Evolutionary conservation across 1,140 invertebrate genomes (phyloP).

Genomic region (Dendroctonus ponderosae): DNA sequence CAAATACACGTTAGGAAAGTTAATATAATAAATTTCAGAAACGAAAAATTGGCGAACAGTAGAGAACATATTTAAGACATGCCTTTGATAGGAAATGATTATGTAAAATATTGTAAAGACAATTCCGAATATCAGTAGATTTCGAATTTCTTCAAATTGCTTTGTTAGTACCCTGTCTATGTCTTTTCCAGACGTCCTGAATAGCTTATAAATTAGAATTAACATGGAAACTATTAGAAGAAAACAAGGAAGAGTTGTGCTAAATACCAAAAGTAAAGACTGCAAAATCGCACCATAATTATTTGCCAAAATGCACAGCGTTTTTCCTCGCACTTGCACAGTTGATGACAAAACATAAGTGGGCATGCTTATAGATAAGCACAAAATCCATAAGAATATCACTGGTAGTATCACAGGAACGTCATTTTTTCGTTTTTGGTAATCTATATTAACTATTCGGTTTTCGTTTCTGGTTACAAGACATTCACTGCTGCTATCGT

Average conservation of each 20-base stretch:
- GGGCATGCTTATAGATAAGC: slow-evolving; percentile 57
- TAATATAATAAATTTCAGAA: slow-evolving; percentile 39
- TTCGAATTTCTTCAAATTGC: slow-evolving; percentile 40
- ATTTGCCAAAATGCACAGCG: slow-evolving; percentile 43
- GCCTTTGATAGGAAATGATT: slow-evolving; percentile 43
- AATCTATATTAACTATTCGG: slow-evolving; percentile 54
- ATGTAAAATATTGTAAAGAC: slow-evolving; percentile 39
- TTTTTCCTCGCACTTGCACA: slow-evolving; percentile 39
- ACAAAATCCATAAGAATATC: slow-evolving; percentile 56
- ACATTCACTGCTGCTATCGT: slow-evolving; percentile 53
- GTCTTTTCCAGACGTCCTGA: slow-evolving; percentile 33
- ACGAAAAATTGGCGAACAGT: slow-evolving; percentile 32
- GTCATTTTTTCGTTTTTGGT: slow-evolving; percentile 48
- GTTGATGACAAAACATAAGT: slow-evolving; percentile 50
- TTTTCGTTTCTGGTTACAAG: slow-evolving; percentile 47
- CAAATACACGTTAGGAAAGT: slow-evolving; percentile 33
- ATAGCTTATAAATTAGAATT: slow-evolving; percentile 41
- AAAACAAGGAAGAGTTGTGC: slow-evolving; percentile 38
- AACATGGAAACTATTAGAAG: slow-evolving; percentile 40
- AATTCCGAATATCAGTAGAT: slow-evolving; percentile 41
- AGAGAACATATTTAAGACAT: slow-evolving; percentile 40
- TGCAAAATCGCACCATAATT: slow-evolving; percentile 42
- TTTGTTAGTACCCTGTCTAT: slow-evolving; percentile 41
- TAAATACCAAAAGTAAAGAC: slow-evolving; percentile 42
- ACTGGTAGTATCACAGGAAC: slow-evolving; percentile 54